phyloP scores from a whole-genome alignment of 2,888 invertebrate genomes.

The Liopterus haemorrhoidalis region DNA sequence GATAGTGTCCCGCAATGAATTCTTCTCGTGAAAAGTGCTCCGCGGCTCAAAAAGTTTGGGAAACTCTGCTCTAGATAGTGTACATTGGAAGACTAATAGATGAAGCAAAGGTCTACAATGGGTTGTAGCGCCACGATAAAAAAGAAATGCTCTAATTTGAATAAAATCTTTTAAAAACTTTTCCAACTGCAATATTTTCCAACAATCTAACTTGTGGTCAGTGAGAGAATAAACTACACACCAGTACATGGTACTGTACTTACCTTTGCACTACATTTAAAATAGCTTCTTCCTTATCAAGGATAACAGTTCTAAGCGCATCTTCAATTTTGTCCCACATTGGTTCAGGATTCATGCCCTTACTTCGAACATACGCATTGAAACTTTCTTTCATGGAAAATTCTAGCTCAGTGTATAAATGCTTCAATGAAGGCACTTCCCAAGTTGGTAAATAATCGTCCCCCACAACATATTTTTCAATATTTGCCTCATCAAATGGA shows the following conservation, averaged over 20 bases:
- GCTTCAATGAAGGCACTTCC: slow-evolving; percentile 75
- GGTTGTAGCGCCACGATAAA: too few relatives aligned
- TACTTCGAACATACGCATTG: slow-evolving; percentile 62
- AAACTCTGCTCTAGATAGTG: too few relatives aligned
- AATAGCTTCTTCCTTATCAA: slow-evolving; percentile 68
- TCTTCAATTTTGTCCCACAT: slow-evolving; percentile 79
- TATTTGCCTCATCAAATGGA: slow-evolving; percentile 74
- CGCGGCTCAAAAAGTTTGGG: too few relatives aligned
- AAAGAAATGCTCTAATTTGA: too few relatives aligned
- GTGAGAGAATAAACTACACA: too few relatives aligned
- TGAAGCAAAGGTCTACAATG: too few relatives aligned
- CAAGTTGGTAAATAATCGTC: slow-evolving; percentile 93
- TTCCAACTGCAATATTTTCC: too few relatives aligned
- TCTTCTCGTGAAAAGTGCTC: too few relatives aligned
- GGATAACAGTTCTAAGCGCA: slow-evolving; percentile 64
- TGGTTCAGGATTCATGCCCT: slow-evolving; percentile 62
- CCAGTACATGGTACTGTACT: not conserved
- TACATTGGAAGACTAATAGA: too few relatives aligned
- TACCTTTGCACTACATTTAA: slow-evolving; percentile 51
- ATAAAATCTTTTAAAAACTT: too few relatives aligned
- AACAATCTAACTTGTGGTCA: too few relatives aligned
- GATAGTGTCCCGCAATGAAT: too few relatives aligned
- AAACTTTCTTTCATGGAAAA: slow-evolving; percentile 83
- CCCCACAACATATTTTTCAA: slow-evolving; percentile 89
- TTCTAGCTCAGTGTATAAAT: slow-evolving; percentile 64